Percentiles rank a stretch among this genome's conserved stretches.
Evolutionary conservation across 2,888 invertebrate species (phyloP).

Genomic region (Thecophora atra): DNA sequence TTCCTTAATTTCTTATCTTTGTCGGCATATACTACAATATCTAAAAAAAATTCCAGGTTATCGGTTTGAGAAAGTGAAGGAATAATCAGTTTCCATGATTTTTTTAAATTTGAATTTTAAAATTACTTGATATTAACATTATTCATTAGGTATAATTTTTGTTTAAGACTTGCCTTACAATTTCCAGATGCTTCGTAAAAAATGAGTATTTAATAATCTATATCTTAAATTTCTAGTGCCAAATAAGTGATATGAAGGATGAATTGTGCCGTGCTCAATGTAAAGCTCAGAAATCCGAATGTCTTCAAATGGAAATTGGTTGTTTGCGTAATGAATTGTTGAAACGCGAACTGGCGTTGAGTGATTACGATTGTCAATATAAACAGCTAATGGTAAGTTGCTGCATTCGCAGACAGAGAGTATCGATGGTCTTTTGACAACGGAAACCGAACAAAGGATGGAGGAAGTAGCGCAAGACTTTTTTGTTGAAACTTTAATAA

Average conservation of each 20-base stretch:
- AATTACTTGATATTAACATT: too few relatives aligned
- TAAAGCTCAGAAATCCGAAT: slow-evolving; percentile 47
- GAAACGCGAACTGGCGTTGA: slow-evolving; percentile 53
- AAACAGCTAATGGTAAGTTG: slow-evolving; percentile 53
- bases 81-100: too few relatives aligned
- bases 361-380: slow-evolving; percentile 55
- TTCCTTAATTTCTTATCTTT: too few relatives aligned
- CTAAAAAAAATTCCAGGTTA: too few relatives aligned
- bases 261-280: slow-evolving; percentile 48
- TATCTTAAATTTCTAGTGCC: slow-evolving; percentile 37
- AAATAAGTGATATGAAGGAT: slow-evolving; percentile 48
- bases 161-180: too few relatives aligned
- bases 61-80: too few relatives aligned
- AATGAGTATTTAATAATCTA: too few relatives aligned
- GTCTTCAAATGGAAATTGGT: slow-evolving; percentile 51
- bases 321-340: slow-evolving; percentile 52
- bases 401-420: background rate
- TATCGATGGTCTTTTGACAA: background rate
- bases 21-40: too few relatives aligned
- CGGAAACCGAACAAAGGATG: background rate
- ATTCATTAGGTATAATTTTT: too few relatives aligned
- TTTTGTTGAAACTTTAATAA: too few relatives aligned
- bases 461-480: background rate
- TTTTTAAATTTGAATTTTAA: too few relatives aligned
- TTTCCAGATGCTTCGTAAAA: too few relatives aligned